Conservation (phyloP, 2,888 invertebrate genomes). For the Drosophila cracens region DNA sequence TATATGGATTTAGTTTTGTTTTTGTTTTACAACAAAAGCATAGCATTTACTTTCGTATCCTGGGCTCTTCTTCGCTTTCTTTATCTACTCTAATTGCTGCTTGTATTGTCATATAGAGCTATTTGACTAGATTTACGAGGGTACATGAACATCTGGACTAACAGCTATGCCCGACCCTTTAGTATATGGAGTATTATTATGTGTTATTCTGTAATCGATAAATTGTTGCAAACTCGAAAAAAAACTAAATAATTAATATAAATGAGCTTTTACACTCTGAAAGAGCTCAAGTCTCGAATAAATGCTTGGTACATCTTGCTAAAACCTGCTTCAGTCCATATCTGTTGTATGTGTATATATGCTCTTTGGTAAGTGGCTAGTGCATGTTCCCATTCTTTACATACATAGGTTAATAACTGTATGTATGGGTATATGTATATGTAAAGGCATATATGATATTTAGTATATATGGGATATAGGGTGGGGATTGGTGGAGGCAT, state of each 20-base stretch:
- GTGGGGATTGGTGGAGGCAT: conserved; percentile 33
- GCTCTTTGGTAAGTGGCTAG: conserved; percentile 1
- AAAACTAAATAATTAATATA: neutral
- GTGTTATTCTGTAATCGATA: neutral
- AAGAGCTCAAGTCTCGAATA: neutral
- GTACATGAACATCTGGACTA: neutral
- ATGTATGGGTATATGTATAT: conserved; percentile 16
- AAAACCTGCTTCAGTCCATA: conserved; percentile 1
- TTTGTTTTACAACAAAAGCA: neutral
- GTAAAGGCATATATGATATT: conserved; percentile 31
- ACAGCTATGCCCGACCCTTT: neutral
- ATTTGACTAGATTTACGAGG: neutral
- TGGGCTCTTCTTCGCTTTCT: neutral
- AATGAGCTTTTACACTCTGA: neutral
- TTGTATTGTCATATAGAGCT: conserved; percentile 3
- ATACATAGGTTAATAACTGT: conserved; percentile 1
- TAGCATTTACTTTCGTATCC: neutral
- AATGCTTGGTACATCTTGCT: conserved; percentile 4
- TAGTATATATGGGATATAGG: conserved; percentile 12
- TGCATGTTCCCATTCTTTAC: conserved; percentile 1
- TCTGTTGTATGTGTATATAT: conserved; percentile 2
- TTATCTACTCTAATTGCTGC: neutral
- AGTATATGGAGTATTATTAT: neutral
- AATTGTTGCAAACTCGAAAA: neutral
- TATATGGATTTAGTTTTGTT: neutral